Evolutionary conservation across 1,140 invertebrate genomes (phyloP), one percentile per base, ranked within the genome.

Genomic region (Drosophila gunungcola): DNA sequence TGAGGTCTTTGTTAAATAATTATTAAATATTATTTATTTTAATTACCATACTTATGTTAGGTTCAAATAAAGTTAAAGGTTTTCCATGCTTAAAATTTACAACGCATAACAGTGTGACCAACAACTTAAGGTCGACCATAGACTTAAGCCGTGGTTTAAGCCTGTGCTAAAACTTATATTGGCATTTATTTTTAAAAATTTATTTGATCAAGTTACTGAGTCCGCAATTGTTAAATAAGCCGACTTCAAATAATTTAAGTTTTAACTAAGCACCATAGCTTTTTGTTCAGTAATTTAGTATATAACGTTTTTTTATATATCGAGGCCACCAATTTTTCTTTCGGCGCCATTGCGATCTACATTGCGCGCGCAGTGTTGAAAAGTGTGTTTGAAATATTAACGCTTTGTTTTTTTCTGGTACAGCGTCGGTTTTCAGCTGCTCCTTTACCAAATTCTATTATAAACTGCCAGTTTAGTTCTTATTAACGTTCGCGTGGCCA

Each of bases 351-450:
- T 52, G 7, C 5, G 0, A 29, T 34, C 34, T 27, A n/a, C n/a
- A n/a, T 41, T 52, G 69, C 74, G 54, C 51, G 62, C 69, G 51
- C 25, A 86, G 83, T 86, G 83, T 86, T 86, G 78, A 56, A 57
- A 46, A 86, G 78, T 58, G 58, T 85, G 52, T 88, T 86, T 86
- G 52, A 83, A 86, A 76, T 58, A 68, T 88, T 76, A 86, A 83
- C 83, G 83, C 79, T 83, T 76, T 63, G 62, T 80, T 80, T 78
- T 81, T 80, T 56, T 32, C 67, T 45, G 41, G 83, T 76, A 88
- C 62, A 48, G 83, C 83, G 83, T 88, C 83, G 34, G 39, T 60
- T 75, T 51, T 61, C 34, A 48, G 49, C 43, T 60, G 36, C 38
- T 16, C 41, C n/a, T 42, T 36, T 57, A 16, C 34, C 42, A 25